Conservation (phyloP, 2,113 vertebrate genomes). For the Grantiella picta region DNA sequence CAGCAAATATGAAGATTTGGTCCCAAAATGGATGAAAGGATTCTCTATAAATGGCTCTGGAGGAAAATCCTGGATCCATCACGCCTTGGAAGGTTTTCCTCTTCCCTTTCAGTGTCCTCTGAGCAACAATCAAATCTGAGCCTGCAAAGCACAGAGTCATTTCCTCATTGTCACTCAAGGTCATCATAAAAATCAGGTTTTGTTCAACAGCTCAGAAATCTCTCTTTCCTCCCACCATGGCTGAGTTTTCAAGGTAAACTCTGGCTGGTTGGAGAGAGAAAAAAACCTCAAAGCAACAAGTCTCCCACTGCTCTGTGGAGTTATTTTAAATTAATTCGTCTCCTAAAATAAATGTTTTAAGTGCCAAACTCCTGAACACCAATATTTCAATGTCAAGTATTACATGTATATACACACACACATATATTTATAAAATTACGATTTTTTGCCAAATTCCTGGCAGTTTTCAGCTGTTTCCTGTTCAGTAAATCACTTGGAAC, state of each 20-base stretch:
- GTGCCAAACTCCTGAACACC: not conserved
- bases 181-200: constrained; percentile 34
- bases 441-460: not conserved
- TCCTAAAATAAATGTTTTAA: not conserved
- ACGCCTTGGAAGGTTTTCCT: not conserved
- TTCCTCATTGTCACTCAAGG: constrained; percentile 38
- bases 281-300: not conserved
- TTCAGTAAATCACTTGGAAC: not conserved
- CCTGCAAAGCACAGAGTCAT: constrained; percentile 7
- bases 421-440: not conserved
- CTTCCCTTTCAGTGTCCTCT: not conserved
- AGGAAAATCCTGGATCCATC: not conserved
- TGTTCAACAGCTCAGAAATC: constrained; percentile 14
- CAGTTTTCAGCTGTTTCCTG: not conserved
- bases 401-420: not conserved
- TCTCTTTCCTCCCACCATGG: not conserved
- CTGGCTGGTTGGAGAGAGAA: not conserved
- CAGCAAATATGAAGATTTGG: not conserved
- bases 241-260: not conserved
- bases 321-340: not conserved
- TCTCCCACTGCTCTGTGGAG: not conserved
- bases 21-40: not conserved
- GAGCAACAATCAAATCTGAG: not conserved
- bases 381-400: not conserved
- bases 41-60: not conserved